phyloP scores from a whole-genome alignment of 2,888 invertebrate species.

The Stenolophus ochropezus region DNA sequence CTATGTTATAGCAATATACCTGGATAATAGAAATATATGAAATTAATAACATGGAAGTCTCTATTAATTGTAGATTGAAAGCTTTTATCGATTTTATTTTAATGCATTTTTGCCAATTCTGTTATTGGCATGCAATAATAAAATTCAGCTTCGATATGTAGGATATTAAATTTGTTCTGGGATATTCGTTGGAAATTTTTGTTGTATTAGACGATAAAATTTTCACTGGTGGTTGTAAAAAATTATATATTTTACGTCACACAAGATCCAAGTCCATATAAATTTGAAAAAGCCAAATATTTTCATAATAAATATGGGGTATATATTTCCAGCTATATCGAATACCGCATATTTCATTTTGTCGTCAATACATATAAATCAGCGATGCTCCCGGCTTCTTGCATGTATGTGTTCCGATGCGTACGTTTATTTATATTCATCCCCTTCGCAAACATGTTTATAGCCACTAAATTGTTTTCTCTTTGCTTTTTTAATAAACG shows the following conservation, averaged over 20 bases:
- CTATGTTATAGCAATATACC: too few relatives aligned
- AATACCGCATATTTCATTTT: slow-evolving; percentile 56
- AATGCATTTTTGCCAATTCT: too few relatives aligned
- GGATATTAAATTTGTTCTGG: slow-evolving; percentile 9
- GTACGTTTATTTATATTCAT: slow-evolving; percentile 18
- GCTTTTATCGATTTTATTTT: neutral
- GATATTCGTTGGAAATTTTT: slow-evolving; percentile 9
- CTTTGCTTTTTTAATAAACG: slow-evolving; percentile 34
- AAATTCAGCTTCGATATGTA: neutral
- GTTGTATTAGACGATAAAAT: slow-evolving; percentile 23
- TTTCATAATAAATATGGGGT: slow-evolving; percentile 59
- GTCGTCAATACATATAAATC: slow-evolving; percentile 58
- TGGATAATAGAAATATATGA: too few relatives aligned
- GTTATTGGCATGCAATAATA: neutral
- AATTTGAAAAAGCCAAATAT: slow-evolving; percentile 57
- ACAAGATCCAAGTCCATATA: slow-evolving; percentile 45
- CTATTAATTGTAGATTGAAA: neutral
- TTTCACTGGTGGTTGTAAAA: slow-evolving; percentile 30
- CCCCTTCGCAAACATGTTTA: slow-evolving; percentile 21
- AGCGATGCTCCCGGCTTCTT: slow-evolving; percentile 29
- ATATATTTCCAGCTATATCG: slow-evolving; percentile 56
- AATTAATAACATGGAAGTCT: too few relatives aligned
- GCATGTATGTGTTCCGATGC: neutral
- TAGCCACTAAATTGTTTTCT: slow-evolving; percentile 34
- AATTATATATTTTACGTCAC: slow-evolving; percentile 34